phyloP scores from a whole-genome alignment of 2,113 vertebrate genomes.

The Notiomystis cincta region DNA sequence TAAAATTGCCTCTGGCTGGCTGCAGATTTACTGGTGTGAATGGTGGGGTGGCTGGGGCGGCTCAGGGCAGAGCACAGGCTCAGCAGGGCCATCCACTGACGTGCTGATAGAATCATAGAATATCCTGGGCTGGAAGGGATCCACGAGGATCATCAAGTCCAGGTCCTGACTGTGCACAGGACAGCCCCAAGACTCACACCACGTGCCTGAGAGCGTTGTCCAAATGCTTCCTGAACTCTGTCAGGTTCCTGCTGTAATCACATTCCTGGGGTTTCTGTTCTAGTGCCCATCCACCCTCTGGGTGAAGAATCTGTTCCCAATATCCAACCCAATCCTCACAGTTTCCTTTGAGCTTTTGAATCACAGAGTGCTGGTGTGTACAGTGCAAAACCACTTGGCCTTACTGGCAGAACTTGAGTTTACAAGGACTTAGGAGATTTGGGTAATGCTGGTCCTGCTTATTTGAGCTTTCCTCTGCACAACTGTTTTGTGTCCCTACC shows the following conservation, averaged over 20 bases:
- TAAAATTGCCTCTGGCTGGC: background rate
- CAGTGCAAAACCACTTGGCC: background rate
- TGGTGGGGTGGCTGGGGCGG: background rate
- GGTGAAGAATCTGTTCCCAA: background rate
- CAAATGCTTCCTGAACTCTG: background rate
- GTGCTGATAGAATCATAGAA: background rate
- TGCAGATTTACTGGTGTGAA: background rate
- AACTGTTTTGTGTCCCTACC: background rate
- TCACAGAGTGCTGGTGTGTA: background rate
- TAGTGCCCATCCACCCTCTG: background rate
- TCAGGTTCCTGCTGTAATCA: background rate
- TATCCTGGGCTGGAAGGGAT: background rate
- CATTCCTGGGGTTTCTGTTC: background rate
- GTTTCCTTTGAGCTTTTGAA: background rate
- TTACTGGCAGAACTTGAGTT: background rate
- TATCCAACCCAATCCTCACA: background rate
- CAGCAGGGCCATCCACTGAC: background rate
- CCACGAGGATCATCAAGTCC: background rate
- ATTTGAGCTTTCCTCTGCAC: background rate
- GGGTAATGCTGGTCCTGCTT: background rate
- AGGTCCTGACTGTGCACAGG: background rate
- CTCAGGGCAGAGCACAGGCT: background rate
- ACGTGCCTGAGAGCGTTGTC: accelerated
- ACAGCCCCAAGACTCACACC: background rate
- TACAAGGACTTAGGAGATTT: background rate